A percentile compares a stretch with the other conserved stretches of the same genome.
phyloP scores from a whole-genome alignment of 2,797 vertebrate genomes.

The Bryconaethiops microstoma region DNA sequence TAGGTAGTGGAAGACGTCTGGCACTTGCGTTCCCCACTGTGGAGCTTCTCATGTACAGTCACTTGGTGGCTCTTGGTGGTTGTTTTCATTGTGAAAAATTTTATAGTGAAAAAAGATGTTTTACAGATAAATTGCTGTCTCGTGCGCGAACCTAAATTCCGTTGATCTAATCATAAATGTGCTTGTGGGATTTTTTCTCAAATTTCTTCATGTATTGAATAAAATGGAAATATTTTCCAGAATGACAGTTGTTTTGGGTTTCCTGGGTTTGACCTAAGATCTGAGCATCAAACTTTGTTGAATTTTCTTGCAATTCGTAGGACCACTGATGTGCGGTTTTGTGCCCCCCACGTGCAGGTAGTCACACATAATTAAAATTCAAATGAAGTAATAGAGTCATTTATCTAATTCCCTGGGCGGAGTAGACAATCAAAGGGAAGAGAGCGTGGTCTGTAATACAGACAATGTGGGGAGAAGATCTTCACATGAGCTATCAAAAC shows the following conservation, averaged over 20 bases:
- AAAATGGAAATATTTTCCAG: conserved; percentile 34
- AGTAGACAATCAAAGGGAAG: conserved; percentile 36
- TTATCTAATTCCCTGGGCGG: conserved; percentile 20
- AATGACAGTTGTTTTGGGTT: neutral
- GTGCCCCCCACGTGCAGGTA: neutral
- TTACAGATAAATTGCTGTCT: conserved; percentile 36
- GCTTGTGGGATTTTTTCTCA: conserved; percentile 23
- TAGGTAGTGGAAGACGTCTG: neutral
- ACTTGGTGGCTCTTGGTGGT: conserved; percentile 22
- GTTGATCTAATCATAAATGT: conserved; percentile 31
- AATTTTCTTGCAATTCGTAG: conserved; percentile 54
- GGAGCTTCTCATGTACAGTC: neutral
- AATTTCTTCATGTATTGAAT: conserved; percentile 46
- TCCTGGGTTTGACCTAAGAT: conserved; percentile 44
- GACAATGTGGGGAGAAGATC: conserved; percentile 37
- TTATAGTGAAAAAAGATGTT: conserved; percentile 6
- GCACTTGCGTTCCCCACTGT: neutral
- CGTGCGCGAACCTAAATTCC: conserved; percentile 25
- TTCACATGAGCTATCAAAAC: conserved; percentile 50
- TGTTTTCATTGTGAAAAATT: conserved; percentile 20
- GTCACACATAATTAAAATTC: conserved; percentile 29
- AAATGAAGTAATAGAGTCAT: conserved; percentile 28
- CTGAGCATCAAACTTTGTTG: conserved; percentile 47
- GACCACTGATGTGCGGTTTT: neutral
- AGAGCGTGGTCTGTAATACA: conserved; percentile 38